phyloP scores from a whole-genome alignment of 2,797 vertebrate genomes.

The Spea hammondii region DNA sequence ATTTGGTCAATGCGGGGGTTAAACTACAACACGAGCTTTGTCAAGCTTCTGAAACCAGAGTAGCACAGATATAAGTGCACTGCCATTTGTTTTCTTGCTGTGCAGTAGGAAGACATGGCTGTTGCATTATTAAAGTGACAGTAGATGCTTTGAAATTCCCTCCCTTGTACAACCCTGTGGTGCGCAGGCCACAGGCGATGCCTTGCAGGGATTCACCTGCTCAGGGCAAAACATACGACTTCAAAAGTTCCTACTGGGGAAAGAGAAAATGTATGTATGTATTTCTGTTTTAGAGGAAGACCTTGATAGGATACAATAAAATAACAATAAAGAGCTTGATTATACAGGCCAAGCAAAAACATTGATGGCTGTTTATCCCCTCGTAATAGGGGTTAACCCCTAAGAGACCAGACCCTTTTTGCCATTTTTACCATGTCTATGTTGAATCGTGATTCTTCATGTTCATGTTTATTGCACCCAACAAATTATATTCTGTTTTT shows the following conservation, averaged over 20 bases:
- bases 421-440: too few species aligned
- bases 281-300: conserved; percentile 9
- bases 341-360: too few species aligned
- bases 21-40: not conserved
- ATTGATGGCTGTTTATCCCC: too few species aligned
- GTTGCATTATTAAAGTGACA: conserved; percentile 44
- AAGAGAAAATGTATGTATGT: conserved; percentile 9
- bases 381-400: too few species aligned
- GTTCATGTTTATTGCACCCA: too few species aligned
- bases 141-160: conserved; percentile 40
- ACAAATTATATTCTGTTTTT: too few species aligned
- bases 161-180: conserved; percentile 19
- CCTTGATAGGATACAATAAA: not conserved
- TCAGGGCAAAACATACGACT: conserved; percentile 40
- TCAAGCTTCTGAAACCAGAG: not conserved
- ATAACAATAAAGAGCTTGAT: too few species aligned
- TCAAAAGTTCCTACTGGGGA: conserved; percentile 39
- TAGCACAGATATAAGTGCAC: conserved; percentile 5
- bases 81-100: conserved; percentile 44
- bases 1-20: not conserved
- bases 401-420: too few species aligned
- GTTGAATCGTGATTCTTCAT: too few species aligned
- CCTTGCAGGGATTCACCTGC: conserved; percentile 36
- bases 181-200: conserved; percentile 32
- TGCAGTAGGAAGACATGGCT: conserved; percentile 22